These are phyloP conservation scores for Nematolebias whitei DNA, from an alignment of 2,113 vertebrate species.

Conservation along the genomic window DNA sequence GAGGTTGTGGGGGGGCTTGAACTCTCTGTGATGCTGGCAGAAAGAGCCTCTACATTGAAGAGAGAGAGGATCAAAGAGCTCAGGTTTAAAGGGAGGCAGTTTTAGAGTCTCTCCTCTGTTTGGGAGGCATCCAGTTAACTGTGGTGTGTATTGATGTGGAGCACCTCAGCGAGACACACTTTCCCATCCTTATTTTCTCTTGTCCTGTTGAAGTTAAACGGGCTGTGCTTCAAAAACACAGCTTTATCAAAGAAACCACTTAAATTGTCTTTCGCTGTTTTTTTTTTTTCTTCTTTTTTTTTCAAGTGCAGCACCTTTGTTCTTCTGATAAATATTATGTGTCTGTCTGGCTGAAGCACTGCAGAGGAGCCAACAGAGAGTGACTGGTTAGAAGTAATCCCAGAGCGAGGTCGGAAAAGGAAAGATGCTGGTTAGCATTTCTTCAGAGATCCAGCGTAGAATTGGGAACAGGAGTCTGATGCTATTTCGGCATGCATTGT, in stretches of 20 bases:
- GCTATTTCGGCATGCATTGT: constrained; percentile 63
- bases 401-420: constrained; percentile 67
- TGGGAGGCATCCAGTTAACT: constrained; percentile 76
- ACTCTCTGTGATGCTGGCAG: constrained; percentile 72
- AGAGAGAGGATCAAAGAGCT: constrained; percentile 77
- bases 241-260: constrained; percentile 78
- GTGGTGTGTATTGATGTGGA: constrained; percentile 75
- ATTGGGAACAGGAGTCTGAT: constrained; percentile 65
- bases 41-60: constrained; percentile 75
- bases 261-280: constrained; percentile 69
- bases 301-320: constrained; percentile 58
- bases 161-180: constrained; percentile 69
- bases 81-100: constrained; percentile 72
- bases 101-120: constrained; percentile 71
- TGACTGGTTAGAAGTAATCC: constrained; percentile 76
- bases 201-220: constrained; percentile 76
- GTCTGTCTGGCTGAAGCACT: constrained; percentile 64
- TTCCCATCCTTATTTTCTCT: constrained; percentile 72
- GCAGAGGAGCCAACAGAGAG: constrained; percentile 67
- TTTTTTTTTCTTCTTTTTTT: neutral
- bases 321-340: constrained; percentile 75
- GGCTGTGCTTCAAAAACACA: constrained; percentile 72
- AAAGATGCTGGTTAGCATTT: constrained; percentile 73
- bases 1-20: constrained; percentile 65
- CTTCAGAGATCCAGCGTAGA: constrained; percentile 56